phyloP scores from a whole-genome alignment of 2,797 vertebrate species.

The Nannoperca australis region DNA sequence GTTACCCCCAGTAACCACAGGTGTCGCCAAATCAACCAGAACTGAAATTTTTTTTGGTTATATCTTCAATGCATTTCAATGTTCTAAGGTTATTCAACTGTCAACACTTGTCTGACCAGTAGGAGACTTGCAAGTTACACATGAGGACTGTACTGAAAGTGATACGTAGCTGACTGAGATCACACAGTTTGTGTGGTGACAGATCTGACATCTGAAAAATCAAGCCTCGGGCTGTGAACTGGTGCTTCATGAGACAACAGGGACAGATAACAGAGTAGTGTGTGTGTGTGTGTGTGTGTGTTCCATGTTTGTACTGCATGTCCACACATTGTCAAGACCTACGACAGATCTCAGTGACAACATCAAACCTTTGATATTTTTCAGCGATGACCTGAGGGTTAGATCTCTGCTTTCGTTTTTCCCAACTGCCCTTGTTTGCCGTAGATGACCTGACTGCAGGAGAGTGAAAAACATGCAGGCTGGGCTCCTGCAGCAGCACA shows the following conservation, averaged over 20 bases:
- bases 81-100: neutral
- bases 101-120: neutral
- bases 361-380: constrained; percentile 39
- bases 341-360: constrained; percentile 32
- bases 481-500: constrained; percentile 20
- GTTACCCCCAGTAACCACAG: neutral
- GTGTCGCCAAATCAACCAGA: neutral
- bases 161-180: constrained; percentile 25
- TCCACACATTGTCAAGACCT: constrained; percentile 43
- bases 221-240: constrained; percentile 41
- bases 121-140: neutral
- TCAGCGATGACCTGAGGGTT: constrained; percentile 19
- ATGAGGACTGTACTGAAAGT: constrained; percentile 16
- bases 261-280: constrained; percentile 14
- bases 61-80: neutral
- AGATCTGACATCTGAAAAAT: constrained; percentile 44
- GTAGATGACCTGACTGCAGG: neutral
- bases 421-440: constrained; percentile 13
- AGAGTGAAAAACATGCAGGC: constrained; percentile 22
- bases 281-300: constrained; percentile 29
- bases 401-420: constrained; percentile 30
- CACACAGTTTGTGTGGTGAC: constrained; percentile 33
- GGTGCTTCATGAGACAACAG: constrained; percentile 23
- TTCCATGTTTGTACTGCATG: constrained; percentile 30
- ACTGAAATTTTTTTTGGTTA: neutral